Conservation (phyloP, 2,888 invertebrate genomes). For the Plagiodera versicolora region DNA sequence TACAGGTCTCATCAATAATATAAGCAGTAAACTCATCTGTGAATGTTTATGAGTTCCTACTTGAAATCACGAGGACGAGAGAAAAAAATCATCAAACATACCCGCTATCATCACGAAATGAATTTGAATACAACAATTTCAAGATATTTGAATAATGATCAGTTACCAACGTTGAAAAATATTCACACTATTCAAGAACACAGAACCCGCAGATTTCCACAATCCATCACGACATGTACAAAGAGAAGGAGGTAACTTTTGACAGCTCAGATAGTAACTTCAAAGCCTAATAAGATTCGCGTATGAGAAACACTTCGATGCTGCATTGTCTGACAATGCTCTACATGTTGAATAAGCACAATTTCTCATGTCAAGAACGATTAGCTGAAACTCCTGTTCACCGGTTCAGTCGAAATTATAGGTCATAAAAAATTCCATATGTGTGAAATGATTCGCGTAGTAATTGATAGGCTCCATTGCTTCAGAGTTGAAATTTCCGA, state of each 20-base stretch:
- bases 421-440: slow-evolving; percentile 2
- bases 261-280: background rate
- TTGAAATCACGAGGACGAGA: too few species aligned
- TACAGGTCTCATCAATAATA: too few species aligned
- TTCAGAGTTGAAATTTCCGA: slow-evolving; percentile 15
- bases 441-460: slow-evolving; percentile 7
- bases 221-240: background rate
- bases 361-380: slow-evolving; percentile 4
- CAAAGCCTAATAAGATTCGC: background rate
- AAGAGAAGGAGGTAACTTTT: background rate
- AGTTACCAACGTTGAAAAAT: too few species aligned
- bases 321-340: background rate
- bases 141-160: too few species aligned
- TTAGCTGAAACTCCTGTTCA: slow-evolving; percentile 7
- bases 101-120: too few species aligned
- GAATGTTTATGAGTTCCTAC: too few species aligned
- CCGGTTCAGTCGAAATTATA: slow-evolving; percentile 7
- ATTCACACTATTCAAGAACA: background rate
- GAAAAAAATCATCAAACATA: too few species aligned
- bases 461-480: slow-evolving; percentile 23
- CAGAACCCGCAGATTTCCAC: background rate
- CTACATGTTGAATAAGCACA: background rate
- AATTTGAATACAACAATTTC: too few species aligned
- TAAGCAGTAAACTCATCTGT: too few species aligned
- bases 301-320: background rate